Base-by-base conservation (phyloP, 1,140 invertebrate species). In the Coptotermes formosanus region DNA sequence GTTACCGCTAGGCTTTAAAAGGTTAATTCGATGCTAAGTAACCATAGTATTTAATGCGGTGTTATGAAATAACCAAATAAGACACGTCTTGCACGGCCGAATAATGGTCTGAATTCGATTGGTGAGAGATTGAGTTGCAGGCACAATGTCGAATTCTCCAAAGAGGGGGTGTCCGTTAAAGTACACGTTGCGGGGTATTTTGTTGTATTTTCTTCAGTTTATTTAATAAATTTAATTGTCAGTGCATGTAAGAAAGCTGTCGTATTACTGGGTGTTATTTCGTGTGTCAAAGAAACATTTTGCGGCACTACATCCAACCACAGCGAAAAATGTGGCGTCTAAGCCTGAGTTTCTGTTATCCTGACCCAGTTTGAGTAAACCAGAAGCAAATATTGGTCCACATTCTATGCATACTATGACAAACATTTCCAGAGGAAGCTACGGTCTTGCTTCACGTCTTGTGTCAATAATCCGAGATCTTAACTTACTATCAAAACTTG, bases 391-490 rank as follows among this genome's bases (percentile, higher is more conserved):
- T 75, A 75, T 75, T 75, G 64, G 64, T 75, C 64, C 64, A 75
- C 25, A 75, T 75, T 75, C 64, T 75, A 75, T 30, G 64, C 64
- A 75, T 75, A 9, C 64, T 75, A 75, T 16, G 25, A 75, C 64
- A 75, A 75, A 75, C 64, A 75, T 75, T 75, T 75, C 64, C 64
- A 7, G 64, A 75, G 64, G 64, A 75, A 75, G 64, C n/a, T 64
- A 19, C 19, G 59, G 11, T 64, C 59, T 64, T 64, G 12, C 59
- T 64, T 19, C 59, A 21, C 59, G 3, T 75, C 64, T 75, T 75
- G n/a, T 75, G 64, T 75, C 64, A 75, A 75, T 75, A 75, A 75
- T 55, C 64, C n/a, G 64, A n/a, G 64, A 75, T 75, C 64, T 75
- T 55, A 55, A 55, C 52, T 55, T 75, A 30, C 64, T 25, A 75